Evolutionary conservation across 2,113 vertebrate species (phyloP).

Genomic region (Corvus cornix): DNA sequence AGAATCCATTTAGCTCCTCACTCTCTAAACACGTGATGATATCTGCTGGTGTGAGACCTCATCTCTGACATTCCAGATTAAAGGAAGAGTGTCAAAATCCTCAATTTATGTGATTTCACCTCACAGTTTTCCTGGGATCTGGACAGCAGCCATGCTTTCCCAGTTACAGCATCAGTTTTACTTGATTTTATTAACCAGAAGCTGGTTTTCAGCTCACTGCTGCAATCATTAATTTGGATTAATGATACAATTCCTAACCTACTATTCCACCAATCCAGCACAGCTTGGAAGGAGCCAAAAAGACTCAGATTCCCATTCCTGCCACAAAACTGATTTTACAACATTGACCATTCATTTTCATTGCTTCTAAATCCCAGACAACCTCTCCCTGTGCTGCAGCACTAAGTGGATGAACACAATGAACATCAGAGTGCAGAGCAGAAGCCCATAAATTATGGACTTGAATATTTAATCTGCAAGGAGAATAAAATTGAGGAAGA

Average conservation of each 20-base stretch:
- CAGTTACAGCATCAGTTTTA: not conserved
- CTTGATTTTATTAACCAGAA: not conserved
- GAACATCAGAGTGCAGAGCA: not conserved
- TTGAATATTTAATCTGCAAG: not conserved
- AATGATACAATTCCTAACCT: not conserved
- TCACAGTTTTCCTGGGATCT: not conserved
- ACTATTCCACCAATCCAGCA: not conserved
- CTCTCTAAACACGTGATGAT: accelerated
- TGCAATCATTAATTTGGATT: not conserved
- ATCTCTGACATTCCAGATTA: not conserved
- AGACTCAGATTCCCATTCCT: not conserved
- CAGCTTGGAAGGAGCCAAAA: not conserved
- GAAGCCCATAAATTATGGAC: not conserved
- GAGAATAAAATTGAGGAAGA: not conserved
- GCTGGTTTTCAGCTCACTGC: not conserved
- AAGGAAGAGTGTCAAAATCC: not conserved
- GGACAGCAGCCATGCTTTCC: not conserved
- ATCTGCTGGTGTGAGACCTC: not conserved
- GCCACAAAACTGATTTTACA: not conserved
- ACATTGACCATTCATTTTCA: not conserved
- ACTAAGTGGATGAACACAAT: not conserved
- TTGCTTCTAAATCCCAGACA: not conserved
- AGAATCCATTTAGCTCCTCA: not conserved
- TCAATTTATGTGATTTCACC: not conserved
- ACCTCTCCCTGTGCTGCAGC: not conserved